These are phyloP conservation scores for Microtus richardsoni DNA, from an alignment of 2,113 vertebrate species.

Conservation along the genomic window DNA sequence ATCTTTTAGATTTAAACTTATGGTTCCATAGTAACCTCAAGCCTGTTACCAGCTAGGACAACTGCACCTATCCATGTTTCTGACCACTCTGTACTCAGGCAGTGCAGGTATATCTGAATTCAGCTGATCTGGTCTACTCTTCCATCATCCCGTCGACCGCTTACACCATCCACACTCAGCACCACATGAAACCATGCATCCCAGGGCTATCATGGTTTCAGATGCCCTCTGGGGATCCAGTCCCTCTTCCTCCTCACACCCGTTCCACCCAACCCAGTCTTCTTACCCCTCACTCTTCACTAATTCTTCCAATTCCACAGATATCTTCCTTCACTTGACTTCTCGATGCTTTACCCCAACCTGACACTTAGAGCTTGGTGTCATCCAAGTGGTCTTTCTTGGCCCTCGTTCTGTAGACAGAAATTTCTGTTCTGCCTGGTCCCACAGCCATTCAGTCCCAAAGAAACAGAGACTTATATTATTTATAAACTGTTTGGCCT, in stretches of 20 bases:
- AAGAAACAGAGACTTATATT: no score
- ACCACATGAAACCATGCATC: no score
- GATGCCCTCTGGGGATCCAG: neutral
- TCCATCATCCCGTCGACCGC: neutral
- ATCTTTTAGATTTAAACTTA: neutral
- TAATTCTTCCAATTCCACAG: neutral
- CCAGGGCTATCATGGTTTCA: neutral
- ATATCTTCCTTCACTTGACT: neutral
- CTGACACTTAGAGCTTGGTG: neutral
- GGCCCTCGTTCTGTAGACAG: no score
- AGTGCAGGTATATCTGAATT: neutral
- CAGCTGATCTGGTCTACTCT: neutral
- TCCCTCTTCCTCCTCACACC: no score
- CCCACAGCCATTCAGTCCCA: no score
- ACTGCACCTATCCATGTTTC: neutral
- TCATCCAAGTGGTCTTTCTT: neutral
- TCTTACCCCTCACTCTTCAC: neutral
- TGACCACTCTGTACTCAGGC: no score
- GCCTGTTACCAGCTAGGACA: neutral
- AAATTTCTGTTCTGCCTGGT: no score
- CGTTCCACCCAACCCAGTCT: no score
- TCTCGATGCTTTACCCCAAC: neutral
- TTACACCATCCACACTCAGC: no score
- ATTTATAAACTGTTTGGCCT: no score
- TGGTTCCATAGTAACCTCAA: neutral